phyloP scores from a whole-genome alignment of 1,140 invertebrate species.

The Pseudomyrmex concolor region DNA sequence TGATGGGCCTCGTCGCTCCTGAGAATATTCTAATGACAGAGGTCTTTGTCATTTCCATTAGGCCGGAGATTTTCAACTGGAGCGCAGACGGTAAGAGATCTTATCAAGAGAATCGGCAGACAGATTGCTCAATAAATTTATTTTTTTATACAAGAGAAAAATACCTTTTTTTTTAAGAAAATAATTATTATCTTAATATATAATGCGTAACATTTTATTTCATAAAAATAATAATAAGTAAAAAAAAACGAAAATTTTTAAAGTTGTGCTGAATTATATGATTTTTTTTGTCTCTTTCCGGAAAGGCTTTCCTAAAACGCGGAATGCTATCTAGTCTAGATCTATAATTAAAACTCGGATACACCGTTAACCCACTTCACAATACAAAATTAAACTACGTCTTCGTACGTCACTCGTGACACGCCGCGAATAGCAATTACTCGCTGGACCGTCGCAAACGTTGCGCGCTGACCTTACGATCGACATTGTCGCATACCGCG shows the following conservation, averaged over 20 bases:
- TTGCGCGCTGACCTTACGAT: not conserved
- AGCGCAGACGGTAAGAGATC: constrained; percentile 80
- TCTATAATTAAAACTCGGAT: constrained; percentile 38
- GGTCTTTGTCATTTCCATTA: constrained; percentile 85
- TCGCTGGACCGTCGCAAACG: not conserved
- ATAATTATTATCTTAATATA: not conserved
- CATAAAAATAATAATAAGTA: not conserved
- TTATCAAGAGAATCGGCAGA: not conserved
- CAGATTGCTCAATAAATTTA: too few relatives aligned
- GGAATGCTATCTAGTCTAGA: not conserved
- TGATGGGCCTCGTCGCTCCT: constrained; percentile 66
- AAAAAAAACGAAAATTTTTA: not conserved
- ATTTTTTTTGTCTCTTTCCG: not conserved
- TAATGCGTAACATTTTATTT: not conserved
- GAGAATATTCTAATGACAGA: constrained; percentile 83
- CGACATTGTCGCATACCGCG: constrained; percentile 52
- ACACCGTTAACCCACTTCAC: constrained; percentile 51
- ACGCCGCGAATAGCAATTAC: constrained; percentile 59
- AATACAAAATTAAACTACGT: constrained; percentile 57
- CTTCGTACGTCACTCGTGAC: constrained; percentile 51
- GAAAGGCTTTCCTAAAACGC: constrained; percentile 10
- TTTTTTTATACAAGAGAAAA: not conserved
- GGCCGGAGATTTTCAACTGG: constrained; percentile 85
- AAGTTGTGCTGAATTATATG: not conserved
- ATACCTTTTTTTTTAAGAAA: too few relatives aligned